Conservation (phyloP, 2,888 invertebrate genomes). For the Drosophila merina region DNA sequence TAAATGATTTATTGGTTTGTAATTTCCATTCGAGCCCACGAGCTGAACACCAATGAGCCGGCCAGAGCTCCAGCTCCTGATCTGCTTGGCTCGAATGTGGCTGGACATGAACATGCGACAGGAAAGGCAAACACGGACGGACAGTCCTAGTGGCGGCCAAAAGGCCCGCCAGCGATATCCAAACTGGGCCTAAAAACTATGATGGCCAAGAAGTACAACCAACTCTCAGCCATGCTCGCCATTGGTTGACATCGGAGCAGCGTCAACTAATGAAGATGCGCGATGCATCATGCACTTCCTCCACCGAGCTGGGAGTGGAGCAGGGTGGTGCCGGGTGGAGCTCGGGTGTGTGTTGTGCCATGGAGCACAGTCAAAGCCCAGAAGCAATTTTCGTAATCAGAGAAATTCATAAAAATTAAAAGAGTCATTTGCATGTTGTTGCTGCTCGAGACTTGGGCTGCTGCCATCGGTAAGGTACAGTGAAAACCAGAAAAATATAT, state of each 20-base stretch:
- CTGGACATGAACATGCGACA: constrained; percentile 73
- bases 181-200: constrained; percentile 73
- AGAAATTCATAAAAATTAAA: constrained; percentile 80
- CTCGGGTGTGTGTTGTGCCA: neutral
- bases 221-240: neutral
- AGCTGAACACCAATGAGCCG: constrained; percentile 68
- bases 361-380: constrained; percentile 66
- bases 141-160: constrained; percentile 47
- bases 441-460: constrained; percentile 35
- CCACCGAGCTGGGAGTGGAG: constrained; percentile 30
- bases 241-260: constrained; percentile 63
- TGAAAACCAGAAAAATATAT: neutral
- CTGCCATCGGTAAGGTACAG: constrained; percentile 15
- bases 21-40: constrained; percentile 75
- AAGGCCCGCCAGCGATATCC: constrained; percentile 58
- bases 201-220: constrained; percentile 55
- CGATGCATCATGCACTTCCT: constrained; percentile 72
- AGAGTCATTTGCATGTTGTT: constrained; percentile 79
- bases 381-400: constrained; percentile 80
- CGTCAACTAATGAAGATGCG: constrained; percentile 79
- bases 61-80: constrained; percentile 22
- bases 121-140: constrained; percentile 74
- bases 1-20: constrained; percentile 77
- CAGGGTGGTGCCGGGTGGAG: neutral
- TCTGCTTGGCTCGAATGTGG: constrained; percentile 48